A percentile compares a stretch with the other conserved stretches of the same genome.
phyloP scores from a whole-genome alignment of 2,888 invertebrate genomes.

The Hypsopygia costalis region DNA sequence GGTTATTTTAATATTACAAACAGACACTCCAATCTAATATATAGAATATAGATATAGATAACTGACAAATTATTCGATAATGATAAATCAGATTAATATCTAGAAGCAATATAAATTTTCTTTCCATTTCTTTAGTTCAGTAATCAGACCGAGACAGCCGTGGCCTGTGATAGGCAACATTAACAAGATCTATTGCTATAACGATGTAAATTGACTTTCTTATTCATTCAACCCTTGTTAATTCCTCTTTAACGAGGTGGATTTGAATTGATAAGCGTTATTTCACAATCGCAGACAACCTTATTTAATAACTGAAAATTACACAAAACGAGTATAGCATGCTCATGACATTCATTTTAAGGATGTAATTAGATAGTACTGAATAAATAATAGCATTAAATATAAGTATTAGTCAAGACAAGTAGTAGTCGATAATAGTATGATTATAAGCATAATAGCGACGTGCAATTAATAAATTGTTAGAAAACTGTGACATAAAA shows the following conservation, averaged over 20 bases:
- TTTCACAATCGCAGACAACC: constrained; percentile 3
- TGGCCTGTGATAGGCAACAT: not conserved
- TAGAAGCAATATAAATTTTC: constrained; percentile 1
- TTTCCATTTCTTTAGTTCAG: not conserved
- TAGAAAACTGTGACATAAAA: too few species aligned
- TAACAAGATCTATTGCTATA: not conserved
- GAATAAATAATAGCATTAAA: too few species aligned
- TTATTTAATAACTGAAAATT: constrained; percentile 1
- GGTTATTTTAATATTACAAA: too few species aligned
- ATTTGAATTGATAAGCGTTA: constrained; percentile 3
- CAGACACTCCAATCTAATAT: too few species aligned
- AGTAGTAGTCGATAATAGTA: too few species aligned
- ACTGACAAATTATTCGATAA: too few species aligned
- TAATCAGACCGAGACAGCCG: constrained; percentile 2
- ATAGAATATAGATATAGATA: too few species aligned
- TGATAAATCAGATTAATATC: not conserved
- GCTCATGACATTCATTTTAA: not conserved
- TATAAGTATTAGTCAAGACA: too few species aligned
- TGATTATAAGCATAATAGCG: too few species aligned
- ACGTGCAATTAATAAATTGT: too few species aligned
- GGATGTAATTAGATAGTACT: too few species aligned
- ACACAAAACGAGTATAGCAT: constrained; percentile 1
- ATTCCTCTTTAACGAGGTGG: not conserved
- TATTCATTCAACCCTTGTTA: not conserved
- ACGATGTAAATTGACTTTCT: constrained; percentile 1